Base-by-base conservation (phyloP, 2,888 invertebrate genomes). In the Cantharis rustica region DNA sequence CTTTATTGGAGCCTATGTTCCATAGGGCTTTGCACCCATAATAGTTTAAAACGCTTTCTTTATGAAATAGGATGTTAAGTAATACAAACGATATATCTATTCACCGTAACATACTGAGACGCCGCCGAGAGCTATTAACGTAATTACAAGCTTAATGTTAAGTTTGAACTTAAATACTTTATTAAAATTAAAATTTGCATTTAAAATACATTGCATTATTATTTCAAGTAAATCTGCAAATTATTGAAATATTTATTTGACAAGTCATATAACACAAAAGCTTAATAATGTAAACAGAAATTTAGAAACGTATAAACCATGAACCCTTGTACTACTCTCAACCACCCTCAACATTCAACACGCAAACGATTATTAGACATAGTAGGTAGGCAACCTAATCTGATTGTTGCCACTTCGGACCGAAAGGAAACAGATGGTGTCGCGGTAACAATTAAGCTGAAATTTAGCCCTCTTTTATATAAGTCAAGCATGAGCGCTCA, bases 401-500 rank as follows among this genome's bases (percentile, higher is more conserved):
- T 82, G 82, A 82, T 83, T 81, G 75, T 80, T 81, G 79, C 82
- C 79, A 72, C 77, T 74, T 71, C 79, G 71, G 80, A 77, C 82
- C 83, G 85, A 87, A 87, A 88, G 88, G 88, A 88, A 88, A 87
- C 88, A 88, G 88, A 88, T 88, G 88, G 88, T 88, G 88, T 88
- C 86, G 86, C 86, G 85, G 86, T 86, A 87, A 87, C 88, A 88
- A 88, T 88, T 88, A 88, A 85, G 86, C 84, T 84, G 86, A 88
- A 88, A 88, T 88, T 88, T 88, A 87, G 87, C 88, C 86, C 88
- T 87, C 86, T 87, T 87, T 86, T 85, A 83, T 84, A 84, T 84
- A 86, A 85, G 87, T 87, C 86, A 88, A 82, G 88, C 87, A 85
- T 86, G 86, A 87, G 84, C 85, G 88, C 83, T 72, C 86, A 83